Evolutionary conservation across 2,113 vertebrate genomes (phyloP), one percentile per base, ranked within the genome.

Genomic region (Myxocyprinus asiaticus): DNA sequence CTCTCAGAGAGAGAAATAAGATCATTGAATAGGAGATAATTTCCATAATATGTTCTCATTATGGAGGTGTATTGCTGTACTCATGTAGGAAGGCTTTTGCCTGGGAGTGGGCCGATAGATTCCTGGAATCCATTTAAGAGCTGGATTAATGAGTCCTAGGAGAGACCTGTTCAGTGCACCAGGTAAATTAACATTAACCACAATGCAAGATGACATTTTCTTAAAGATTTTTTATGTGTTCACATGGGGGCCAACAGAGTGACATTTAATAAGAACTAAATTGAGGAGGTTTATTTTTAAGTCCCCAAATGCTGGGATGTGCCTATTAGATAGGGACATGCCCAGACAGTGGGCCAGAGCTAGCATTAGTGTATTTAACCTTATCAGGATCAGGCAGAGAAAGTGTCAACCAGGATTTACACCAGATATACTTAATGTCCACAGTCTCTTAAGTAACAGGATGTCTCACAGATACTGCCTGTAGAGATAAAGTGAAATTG

Each of bases 111-210:
- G 81, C 72, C 33, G 59, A 84, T 81, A 83, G 80, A 86, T 77
- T 88, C 86, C 83, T 82, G 76, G 85, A 88, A 89, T 89, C 83
- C 84, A 74, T 88, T 88, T 87, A 79, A 85, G 76, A 82, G 22
- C 22, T 50, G 59, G 85, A 86, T 89, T 85, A 85, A 86, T 85
- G 63, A 74, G 22, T 33, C 22, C 22, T 33, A 33, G 22, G 43
- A 81, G 66, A 44, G 64, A 81, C 66, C 22, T 43, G 43, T 66
- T 69, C 74, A 42, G 59, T 78, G 77, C 74, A 56, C 53, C 68
- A 68, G 61, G 77, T 55, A 58, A 59, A 47, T 59, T 65, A 70
- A 65, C 11, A 65, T 75, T 10, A 62, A 42, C 56, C 44, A 51
- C 22, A 33, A 33, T 3, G 3, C 22, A 33, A 33, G 22, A 33